Evolutionary conservation across 2,888 invertebrate species (phyloP).

Genomic region (Scaptomyza polygonia): DNA sequence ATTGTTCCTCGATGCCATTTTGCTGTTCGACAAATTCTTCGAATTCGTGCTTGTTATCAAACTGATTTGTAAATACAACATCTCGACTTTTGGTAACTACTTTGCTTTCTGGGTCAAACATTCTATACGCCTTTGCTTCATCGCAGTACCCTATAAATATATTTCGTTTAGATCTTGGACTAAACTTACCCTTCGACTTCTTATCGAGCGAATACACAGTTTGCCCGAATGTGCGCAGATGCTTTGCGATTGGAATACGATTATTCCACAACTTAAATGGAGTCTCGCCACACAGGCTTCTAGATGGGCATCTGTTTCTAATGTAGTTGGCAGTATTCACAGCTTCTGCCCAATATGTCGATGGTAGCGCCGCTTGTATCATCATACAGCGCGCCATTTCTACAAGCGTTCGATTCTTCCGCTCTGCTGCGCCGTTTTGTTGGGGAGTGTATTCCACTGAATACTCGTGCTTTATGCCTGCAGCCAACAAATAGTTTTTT

Average conservation of each 20-base stretch:
- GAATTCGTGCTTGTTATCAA: background rate
- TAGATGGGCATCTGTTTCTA: slow-evolving; percentile 7
- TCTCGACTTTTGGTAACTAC: slow-evolving; percentile 1
- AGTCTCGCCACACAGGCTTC: slow-evolving; percentile 1
- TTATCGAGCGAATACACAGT: slow-evolving; percentile 4
- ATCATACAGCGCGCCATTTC: slow-evolving; percentile 10
- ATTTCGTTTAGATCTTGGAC: background rate
- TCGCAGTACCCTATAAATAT: background rate
- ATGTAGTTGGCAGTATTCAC: slow-evolving; percentile 3
- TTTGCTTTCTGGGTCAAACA: background rate
- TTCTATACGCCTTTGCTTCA: background rate
- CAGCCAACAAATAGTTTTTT: background rate
- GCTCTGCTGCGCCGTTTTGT: slow-evolving; percentile 30
- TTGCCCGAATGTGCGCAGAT: slow-evolving; percentile 1
- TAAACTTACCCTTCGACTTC: background rate
- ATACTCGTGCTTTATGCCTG: background rate
- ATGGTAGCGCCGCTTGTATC: slow-evolving; percentile 1
- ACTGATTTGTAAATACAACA: background rate
- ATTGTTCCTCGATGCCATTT: background rate
- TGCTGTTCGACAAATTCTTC: background rate
- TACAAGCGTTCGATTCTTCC: slow-evolving; percentile 36
- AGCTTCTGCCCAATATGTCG: slow-evolving; percentile 9
- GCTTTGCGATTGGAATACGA: background rate
- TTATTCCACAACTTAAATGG: background rate
- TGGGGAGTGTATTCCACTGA: background rate